These are phyloP conservation scores for Limosa lapponica DNA, from an alignment of 2,797 vertebrate genomes.

Conservation along the genomic window DNA sequence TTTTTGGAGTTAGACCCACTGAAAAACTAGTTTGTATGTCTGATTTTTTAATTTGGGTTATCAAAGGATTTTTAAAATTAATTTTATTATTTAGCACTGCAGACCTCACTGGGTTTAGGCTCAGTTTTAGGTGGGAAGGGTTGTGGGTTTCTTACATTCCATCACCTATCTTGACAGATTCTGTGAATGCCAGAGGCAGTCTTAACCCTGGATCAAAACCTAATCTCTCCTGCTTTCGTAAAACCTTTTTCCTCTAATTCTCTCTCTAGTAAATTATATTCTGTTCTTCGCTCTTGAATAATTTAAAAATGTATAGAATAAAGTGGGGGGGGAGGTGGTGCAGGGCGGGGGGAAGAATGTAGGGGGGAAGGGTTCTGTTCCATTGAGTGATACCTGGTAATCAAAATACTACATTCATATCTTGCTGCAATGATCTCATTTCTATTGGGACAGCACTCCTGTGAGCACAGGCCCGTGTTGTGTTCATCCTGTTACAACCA, in stretches of 20 bases:
- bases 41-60: neutral
- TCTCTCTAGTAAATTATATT: slow-evolving; percentile 58
- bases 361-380: neutral
- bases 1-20: neutral
- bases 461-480: slow-evolving; percentile 46
- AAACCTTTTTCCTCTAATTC: slow-evolving; percentile 55
- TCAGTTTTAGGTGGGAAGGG: neutral
- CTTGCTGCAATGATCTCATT: slow-evolving; percentile 71
- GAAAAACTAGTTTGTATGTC: neutral
- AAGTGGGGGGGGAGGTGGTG: neutral
- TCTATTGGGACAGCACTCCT: slow-evolving; percentile 64
- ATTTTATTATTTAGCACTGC: neutral
- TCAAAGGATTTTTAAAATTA: neutral
- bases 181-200: neutral
- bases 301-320: slow-evolving; percentile 58
- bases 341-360: too few species aligned
- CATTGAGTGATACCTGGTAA: slow-evolving; percentile 63
- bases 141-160: neutral
- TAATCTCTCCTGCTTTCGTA: slow-evolving; percentile 44
- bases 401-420: slow-evolving; percentile 61
- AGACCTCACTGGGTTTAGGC: neutral
- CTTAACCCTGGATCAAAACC: slow-evolving; percentile 64
- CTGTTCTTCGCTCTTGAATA: slow-evolving; percentile 69
- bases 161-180: slow-evolving; percentile 4
- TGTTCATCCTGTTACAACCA: slow-evolving; percentile 72